Evolutionary conservation across 2,888 invertebrate species (phyloP), one percentile per base, ranked within the genome.

Genomic region (Drosophila mimica): DNA sequence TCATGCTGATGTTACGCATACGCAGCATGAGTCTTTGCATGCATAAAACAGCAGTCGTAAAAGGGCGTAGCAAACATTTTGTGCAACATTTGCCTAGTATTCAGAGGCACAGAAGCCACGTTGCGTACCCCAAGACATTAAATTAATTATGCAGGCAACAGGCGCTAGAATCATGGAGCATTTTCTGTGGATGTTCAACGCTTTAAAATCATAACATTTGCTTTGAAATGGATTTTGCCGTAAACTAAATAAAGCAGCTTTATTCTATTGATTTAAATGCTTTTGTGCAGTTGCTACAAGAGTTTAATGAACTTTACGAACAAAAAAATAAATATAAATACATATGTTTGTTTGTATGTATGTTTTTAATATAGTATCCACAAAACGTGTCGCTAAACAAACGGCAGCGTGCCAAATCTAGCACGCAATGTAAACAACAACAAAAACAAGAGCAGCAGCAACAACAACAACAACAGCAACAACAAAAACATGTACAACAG

Each of bases 11-110:
- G 84, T 79, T 75, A 69, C 79, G 88, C 75, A 84, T 82, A 88
- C 88, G 88, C 89, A 77, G 70, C 82, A 78, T 88, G 88, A 66
- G 72, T 67, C 70, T 85, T 85, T 82, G 76, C 85, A 89, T 85
- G 82, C 85, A 85, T 88, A 80, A 89, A 85, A 70, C 63, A 83
- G 57, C 64, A 76, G 72, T 64, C 78, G 75, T 57, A 51, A 58
- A 49, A 54, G 66, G 53, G 33, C 64, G 64, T 49, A 17, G 68
- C 38, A 48, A 63, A 61, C 65, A 63, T 78, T 67, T 74, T 62
- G 57, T 70, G 77, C 86, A 69, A 46, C 76, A 88, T 82, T 82
- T 66, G 76, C 70, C 59, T 67, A 49, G 63, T 20, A 17, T 49
- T 40, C 63, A 48, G 36, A 38, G 30, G 56, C 57, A 3, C 31